phyloP scores from a whole-genome alignment of 2,797 vertebrate species.

The Oreortyx pictus region DNA sequence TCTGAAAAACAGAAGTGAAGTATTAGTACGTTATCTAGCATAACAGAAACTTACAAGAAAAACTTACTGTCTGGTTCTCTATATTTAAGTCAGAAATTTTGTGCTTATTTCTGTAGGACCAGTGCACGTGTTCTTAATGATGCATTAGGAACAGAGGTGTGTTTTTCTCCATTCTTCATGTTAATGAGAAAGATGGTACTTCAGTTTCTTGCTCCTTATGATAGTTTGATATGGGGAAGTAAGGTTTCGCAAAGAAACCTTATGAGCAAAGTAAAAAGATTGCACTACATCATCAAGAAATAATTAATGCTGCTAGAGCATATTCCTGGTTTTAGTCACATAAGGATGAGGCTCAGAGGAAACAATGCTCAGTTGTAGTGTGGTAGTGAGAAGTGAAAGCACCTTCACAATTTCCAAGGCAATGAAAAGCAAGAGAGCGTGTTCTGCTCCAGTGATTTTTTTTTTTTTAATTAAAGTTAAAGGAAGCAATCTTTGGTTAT shows the following conservation, averaged over 20 bases:
- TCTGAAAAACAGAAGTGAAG: no score
- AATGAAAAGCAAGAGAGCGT: neutral
- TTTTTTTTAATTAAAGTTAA: no score
- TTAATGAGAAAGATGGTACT: neutral
- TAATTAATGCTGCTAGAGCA: neutral
- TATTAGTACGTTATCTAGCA: neutral
- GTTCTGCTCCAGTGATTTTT: neutral
- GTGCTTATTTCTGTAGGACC: neutral
- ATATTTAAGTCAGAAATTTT: neutral
- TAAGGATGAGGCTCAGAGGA: neutral
- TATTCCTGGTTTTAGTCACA: neutral
- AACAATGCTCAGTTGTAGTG: neutral
- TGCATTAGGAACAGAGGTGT: neutral
- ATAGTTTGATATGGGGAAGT: neutral
- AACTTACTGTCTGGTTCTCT: neutral
- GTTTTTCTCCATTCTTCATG: neutral
- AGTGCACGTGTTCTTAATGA: neutral
- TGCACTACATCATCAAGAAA: neutral
- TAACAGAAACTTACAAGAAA: neutral
- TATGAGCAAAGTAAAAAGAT: neutral
- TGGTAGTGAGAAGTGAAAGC: neutral
- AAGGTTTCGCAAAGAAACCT: neutral
- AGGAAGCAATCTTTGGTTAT: neutral
- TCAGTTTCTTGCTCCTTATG: neutral
- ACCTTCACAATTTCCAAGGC: neutral